Evolutionary conservation across 2,888 invertebrate species (phyloP).

Genomic region (Machimus rusticus): DNA sequence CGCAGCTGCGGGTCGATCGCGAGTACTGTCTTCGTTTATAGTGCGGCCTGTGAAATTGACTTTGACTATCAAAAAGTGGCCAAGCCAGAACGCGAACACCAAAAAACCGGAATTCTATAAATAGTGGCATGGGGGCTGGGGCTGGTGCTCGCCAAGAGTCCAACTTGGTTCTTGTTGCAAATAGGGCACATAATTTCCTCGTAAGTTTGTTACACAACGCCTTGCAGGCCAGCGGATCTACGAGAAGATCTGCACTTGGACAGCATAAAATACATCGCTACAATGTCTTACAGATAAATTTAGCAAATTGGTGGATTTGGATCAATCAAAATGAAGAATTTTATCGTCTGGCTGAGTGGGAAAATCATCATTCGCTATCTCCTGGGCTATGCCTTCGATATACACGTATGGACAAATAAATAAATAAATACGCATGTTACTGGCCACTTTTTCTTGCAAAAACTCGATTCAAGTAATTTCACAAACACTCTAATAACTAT

Average conservation of each 20-base stretch:
- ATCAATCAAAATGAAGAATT: background rate
- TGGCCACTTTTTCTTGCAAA: too few species aligned
- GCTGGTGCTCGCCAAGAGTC: background rate
- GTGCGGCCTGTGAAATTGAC: background rate
- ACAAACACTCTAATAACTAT: too few species aligned
- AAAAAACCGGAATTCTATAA: constrained; percentile 47
- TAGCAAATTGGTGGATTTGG: background rate
- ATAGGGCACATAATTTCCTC: constrained; percentile 21
- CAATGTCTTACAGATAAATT: background rate
- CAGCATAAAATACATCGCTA: background rate
- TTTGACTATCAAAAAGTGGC: constrained; percentile 40
- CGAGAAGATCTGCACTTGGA: background rate
- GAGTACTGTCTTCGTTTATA: background rate
- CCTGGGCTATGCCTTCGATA: background rate
- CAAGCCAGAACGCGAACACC: constrained; percentile 40
- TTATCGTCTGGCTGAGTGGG: background rate
- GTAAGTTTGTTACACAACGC: constrained; percentile 11
- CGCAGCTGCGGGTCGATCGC: background rate
- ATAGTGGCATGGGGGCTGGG: constrained; percentile 41
- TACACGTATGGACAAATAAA: too few species aligned
- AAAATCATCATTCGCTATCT: background rate
- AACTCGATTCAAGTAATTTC: too few species aligned
- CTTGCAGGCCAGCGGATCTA: background rate
- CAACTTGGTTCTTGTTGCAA: constrained; percentile 6
- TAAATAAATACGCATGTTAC: too few species aligned